Conservation (phyloP, 2,113 vertebrate species). For the Parus major region DNA sequence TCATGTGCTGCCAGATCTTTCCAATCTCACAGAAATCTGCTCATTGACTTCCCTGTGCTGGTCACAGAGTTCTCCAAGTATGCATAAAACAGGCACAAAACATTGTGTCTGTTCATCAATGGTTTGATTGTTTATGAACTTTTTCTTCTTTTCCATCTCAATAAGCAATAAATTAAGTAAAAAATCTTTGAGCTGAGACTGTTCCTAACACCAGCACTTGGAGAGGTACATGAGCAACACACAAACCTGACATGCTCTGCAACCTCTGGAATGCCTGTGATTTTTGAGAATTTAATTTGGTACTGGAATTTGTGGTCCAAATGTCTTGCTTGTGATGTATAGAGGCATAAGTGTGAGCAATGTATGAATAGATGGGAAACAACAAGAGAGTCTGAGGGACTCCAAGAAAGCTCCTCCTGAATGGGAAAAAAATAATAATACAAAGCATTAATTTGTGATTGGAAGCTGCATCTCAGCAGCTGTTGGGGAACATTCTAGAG, state of each 20-base stretch:
- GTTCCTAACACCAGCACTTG: not conserved
- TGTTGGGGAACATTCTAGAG: not conserved
- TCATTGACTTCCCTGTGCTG: not conserved
- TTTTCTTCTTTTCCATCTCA: not conserved
- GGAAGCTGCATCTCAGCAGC: not conserved
- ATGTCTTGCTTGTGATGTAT: rapidly evolving
- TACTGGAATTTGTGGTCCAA: not conserved
- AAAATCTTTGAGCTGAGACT: not conserved
- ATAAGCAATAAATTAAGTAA: not conserved
- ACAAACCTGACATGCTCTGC: not conserved
- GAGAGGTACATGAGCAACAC: not conserved
- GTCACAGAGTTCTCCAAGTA: not conserved
- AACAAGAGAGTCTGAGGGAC: not conserved
- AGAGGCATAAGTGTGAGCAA: not conserved
- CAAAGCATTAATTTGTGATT: not conserved
- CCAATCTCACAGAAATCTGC: not conserved
- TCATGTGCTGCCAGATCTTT: not conserved
- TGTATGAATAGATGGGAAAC: not conserved
- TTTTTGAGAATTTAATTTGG: not conserved
- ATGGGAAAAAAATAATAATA: not conserved
- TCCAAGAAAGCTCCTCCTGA: not conserved
- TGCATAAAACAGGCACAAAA: not conserved
- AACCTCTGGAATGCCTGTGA: not conserved
- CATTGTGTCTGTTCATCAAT: not conserved
- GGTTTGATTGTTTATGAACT: not conserved